These are phyloP conservation scores for Pelvicachromis taeniatus DNA, from an alignment of 2,113 vertebrate genomes.

Conservation along the genomic window DNA sequence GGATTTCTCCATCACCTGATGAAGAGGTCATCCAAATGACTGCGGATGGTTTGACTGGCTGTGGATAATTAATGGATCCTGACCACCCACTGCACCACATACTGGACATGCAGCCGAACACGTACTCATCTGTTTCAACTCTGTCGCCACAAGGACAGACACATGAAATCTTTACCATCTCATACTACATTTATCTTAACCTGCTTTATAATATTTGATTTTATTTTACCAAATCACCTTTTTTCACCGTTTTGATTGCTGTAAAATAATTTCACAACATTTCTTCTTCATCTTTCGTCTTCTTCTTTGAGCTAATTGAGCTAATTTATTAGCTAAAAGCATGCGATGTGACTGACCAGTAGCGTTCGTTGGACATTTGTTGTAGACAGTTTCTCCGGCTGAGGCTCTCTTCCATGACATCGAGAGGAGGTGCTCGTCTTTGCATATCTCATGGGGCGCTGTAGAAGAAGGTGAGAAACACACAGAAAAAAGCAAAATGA, in stretches of 20 bases:
- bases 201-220: neutral
- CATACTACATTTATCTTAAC: neutral
- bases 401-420: conserved; percentile 95
- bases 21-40: neutral
- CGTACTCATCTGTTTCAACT: neutral
- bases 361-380: conserved; percentile 95
- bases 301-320: neutral
- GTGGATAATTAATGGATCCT: neutral
- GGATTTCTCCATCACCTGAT: neutral
- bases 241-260: neutral
- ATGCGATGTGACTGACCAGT: conserved; percentile 78
- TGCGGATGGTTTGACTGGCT: neutral
- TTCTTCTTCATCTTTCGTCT: neutral
- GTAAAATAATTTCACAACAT: neutral
- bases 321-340: no score
- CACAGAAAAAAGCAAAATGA: neutral
- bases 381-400: conserved; percentile 93
- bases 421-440: conserved; percentile 84
- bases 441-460: conserved; percentile 95
- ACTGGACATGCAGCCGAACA: neutral
- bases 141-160: neutral
- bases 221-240: neutral
- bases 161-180: neutral
- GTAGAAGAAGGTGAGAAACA: conserved; percentile 17
- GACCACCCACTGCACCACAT: neutral